Evolutionary conservation across 1,140 invertebrate species (phyloP).

Genomic region (Drosophila malerkotliana): DNA sequence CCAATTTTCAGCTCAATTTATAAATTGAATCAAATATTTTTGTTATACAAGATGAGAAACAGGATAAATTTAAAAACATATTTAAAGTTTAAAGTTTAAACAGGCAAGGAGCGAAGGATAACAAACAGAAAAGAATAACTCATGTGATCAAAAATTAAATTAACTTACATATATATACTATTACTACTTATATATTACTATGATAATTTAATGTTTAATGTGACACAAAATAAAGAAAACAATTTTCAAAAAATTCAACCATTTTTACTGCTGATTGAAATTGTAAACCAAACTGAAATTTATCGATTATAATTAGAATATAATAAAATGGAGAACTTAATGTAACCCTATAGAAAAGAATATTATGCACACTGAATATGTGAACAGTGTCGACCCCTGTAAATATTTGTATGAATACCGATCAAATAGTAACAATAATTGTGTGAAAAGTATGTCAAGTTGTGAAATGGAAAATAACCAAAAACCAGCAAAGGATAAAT

Average conservation of each 20-base stretch:
- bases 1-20: slow-evolving; percentile 23
- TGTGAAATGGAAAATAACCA: slow-evolving; percentile 62
- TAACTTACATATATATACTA: slow-evolving; percentile 69
- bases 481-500: slow-evolving; percentile 42
- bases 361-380: slow-evolving; percentile 14
- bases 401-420: slow-evolving; percentile 71
- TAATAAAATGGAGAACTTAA: slow-evolving; percentile 35
- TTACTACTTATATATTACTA: slow-evolving; percentile 54
- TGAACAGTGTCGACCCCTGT: slow-evolving; percentile 37
- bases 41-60: slow-evolving; percentile 17
- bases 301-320: slow-evolving; percentile 52
- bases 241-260: slow-evolving; percentile 35
- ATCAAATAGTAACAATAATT: slow-evolving; percentile 45
- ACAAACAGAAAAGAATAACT: slow-evolving; percentile 53
- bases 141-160: slow-evolving; percentile 79
- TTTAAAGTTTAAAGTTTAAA: slow-evolving; percentile 42
- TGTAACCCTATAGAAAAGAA: slow-evolving; percentile 54
- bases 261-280: slow-evolving; percentile 54
- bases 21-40: slow-evolving; percentile 21
- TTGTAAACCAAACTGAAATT: slow-evolving; percentile 46
- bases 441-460: slow-evolving; percentile 52
- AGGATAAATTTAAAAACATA: slow-evolving; percentile 34
- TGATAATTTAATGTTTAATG: slow-evolving; percentile 60
- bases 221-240: slow-evolving; percentile 19
- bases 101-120: slow-evolving; percentile 24